These are phyloP conservation scores for Echinometra lucunter DNA, from an alignment of 53 echinoderm and acorn worm genomes.

Conservation along the genomic window DNA sequence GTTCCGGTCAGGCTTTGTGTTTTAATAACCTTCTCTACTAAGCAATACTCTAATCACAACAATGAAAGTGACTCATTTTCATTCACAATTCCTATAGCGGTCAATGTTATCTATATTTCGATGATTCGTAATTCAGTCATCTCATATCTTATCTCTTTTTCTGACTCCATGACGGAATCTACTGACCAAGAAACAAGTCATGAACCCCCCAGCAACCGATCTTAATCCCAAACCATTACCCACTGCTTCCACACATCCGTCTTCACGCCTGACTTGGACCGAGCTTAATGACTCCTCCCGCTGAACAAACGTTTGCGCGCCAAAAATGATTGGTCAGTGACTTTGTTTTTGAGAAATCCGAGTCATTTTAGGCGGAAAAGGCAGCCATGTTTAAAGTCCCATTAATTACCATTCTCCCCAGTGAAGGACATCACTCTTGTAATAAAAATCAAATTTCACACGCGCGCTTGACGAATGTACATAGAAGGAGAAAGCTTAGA, in stretches of 20 bases:
- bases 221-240: slow-evolving; percentile 17
- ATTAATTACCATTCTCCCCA: slow-evolving; percentile 51
- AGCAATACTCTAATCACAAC: neutral
- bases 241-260: neutral
- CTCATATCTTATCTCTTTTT: neutral
- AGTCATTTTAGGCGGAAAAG: slow-evolving; percentile 54
- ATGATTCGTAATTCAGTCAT: slow-evolving; percentile 20
- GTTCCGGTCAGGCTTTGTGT: neutral
- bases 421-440: slow-evolving; percentile 29
- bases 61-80: neutral
- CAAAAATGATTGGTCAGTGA: slow-evolving; percentile 54
- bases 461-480: slow-evolving; percentile 48
- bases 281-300: slow-evolving; percentile 29
- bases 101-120: slow-evolving; percentile 26
- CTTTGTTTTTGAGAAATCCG: slow-evolving; percentile 47
- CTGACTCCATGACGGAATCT: neutral
- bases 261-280: neutral
- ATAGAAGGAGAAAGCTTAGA: slow-evolving; percentile 27
- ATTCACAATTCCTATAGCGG: neutral
- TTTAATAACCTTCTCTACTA: neutral
- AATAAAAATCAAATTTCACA: slow-evolving; percentile 67
- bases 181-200: neutral
- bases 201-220: neutral
- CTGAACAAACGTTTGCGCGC: slow-evolving; percentile 57
- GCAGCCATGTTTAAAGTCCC: slow-evolving; percentile 53